Conservation (phyloP, 2,797 vertebrate species). For the Tenualosa thibaudeaui region DNA sequence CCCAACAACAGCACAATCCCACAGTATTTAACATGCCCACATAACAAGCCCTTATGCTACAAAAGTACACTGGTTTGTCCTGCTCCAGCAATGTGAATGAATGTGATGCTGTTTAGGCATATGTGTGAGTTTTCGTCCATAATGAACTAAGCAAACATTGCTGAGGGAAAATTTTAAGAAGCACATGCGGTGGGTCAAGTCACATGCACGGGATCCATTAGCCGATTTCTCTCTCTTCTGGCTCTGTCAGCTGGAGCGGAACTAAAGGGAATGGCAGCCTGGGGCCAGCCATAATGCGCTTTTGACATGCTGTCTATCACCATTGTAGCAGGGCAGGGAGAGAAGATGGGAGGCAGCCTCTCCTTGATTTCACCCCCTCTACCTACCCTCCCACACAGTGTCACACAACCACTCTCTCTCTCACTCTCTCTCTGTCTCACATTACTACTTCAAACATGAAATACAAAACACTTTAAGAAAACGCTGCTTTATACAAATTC, state of each 20-base stretch:
- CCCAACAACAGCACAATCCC: neutral
- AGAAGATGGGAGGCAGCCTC: constrained; percentile 34
- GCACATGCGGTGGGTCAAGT: neutral
- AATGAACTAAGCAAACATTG: neutral
- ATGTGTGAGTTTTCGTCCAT: neutral
- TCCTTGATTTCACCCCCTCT: constrained; percentile 11
- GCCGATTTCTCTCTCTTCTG: constrained; percentile 34
- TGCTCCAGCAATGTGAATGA: neutral
- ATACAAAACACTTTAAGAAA: neutral
- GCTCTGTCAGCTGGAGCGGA: constrained; percentile 44
- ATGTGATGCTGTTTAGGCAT: no score
- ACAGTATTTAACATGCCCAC: neutral
- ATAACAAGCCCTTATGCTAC: neutral
- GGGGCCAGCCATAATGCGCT: constrained; percentile 46
- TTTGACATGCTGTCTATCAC: constrained; percentile 53
- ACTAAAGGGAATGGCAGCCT: constrained; percentile 52
- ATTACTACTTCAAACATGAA: neutral
- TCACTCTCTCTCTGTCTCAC: no score
- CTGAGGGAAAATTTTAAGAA: neutral
- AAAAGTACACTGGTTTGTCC: neutral
- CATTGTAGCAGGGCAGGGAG: constrained; percentile 27
- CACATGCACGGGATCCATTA: constrained; percentile 50
- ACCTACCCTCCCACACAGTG: neutral
- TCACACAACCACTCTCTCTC: neutral
- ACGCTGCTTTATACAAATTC: neutral